Percentiles rank a stretch among this genome's conserved stretches.
Conservation (phyloP, 2,888 invertebrate species). For the Parnassius orleans region DNA sequence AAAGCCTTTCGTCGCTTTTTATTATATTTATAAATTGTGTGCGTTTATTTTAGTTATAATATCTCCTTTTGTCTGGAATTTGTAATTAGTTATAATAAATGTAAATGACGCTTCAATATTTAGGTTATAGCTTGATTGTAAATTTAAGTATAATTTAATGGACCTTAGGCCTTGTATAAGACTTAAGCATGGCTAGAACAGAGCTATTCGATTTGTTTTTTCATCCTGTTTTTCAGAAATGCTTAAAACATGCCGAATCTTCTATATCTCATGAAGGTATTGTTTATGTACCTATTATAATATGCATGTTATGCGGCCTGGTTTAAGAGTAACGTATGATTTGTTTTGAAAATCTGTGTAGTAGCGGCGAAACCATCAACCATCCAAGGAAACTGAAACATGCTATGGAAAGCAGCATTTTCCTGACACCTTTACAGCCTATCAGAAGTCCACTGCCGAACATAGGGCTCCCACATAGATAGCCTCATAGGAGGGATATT, state of each 20-base stretch:
- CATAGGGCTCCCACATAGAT: too few species aligned
- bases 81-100: slow-evolving; percentile 31
- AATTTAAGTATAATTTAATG: slow-evolving; percentile 57
- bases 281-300: slow-evolving; percentile 7
- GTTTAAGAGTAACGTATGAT: too few species aligned
- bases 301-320: too few species aligned
- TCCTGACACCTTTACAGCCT: too few species aligned
- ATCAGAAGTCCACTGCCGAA: too few species aligned
- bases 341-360: too few species aligned
- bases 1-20: too few species aligned
- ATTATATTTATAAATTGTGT: too few species aligned
- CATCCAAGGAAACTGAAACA: too few species aligned
- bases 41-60: neutral
- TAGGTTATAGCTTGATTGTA: slow-evolving; percentile 67
- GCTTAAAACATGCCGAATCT: slow-evolving; percentile 74
- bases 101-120: slow-evolving; percentile 50
- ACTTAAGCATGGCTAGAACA: slow-evolving; percentile 70
- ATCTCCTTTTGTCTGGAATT: neutral
- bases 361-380: too few species aligned
- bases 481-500: too few species aligned
- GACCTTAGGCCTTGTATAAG: slow-evolving; percentile 46
- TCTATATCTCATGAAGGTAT: slow-evolving; percentile 65
- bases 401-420: too few species aligned
- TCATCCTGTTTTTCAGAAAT: slow-evolving; percentile 79
- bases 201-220: slow-evolving; percentile 79